Evolutionary conservation across 2,888 invertebrate species (phyloP).

Genomic region (Idaea biselata): DNA sequence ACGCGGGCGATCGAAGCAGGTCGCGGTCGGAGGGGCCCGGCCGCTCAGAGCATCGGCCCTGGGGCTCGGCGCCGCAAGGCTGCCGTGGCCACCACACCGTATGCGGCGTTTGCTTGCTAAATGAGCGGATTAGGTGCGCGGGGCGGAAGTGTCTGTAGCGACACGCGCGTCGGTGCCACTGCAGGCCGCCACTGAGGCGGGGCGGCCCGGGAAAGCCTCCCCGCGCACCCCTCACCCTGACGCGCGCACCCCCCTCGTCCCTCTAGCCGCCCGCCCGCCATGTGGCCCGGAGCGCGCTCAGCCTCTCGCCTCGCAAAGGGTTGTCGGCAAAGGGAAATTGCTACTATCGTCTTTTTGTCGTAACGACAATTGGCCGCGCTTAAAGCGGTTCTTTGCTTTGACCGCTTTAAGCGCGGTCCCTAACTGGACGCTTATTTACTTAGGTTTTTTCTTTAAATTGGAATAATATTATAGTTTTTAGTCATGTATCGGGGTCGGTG

Average conservation of each 20-base stretch:
- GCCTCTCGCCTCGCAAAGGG: constrained; percentile 69
- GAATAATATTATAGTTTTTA: constrained; percentile 28
- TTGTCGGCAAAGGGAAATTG: constrained; percentile 72
- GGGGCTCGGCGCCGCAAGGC: constrained; percentile 63
- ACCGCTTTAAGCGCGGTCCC: constrained; percentile 27
- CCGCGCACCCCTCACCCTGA: constrained; percentile 41
- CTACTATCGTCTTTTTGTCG: constrained; percentile 63
- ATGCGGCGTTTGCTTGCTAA: constrained; percentile 73
- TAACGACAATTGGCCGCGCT: constrained; percentile 59
- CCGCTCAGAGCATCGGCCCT: constrained; percentile 66
- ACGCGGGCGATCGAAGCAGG: constrained; percentile 53
- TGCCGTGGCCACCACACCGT: constrained; percentile 66
- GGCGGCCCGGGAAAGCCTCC: constrained; percentile 72
- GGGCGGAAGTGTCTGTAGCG: constrained; percentile 76
- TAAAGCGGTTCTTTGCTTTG: constrained; percentile 49
- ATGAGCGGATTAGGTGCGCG: constrained; percentile 73
- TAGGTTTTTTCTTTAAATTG: constrained; percentile 27
- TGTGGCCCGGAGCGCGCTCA: constrained; percentile 64
- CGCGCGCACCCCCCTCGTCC: constrained; percentile 33
- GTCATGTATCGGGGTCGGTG: constrained; percentile 38
- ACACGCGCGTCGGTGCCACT: constrained; percentile 79
- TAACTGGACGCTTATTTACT: constrained; percentile 24
- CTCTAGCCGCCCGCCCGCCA: constrained; percentile 54
- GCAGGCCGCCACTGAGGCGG: constrained; percentile 79
- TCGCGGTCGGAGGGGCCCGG: constrained; percentile 60